Evolutionary conservation across 2,888 invertebrate genomes (phyloP), one percentile per base, ranked within the genome.

Genomic region (Tetramorium bicarinatum): DNA sequence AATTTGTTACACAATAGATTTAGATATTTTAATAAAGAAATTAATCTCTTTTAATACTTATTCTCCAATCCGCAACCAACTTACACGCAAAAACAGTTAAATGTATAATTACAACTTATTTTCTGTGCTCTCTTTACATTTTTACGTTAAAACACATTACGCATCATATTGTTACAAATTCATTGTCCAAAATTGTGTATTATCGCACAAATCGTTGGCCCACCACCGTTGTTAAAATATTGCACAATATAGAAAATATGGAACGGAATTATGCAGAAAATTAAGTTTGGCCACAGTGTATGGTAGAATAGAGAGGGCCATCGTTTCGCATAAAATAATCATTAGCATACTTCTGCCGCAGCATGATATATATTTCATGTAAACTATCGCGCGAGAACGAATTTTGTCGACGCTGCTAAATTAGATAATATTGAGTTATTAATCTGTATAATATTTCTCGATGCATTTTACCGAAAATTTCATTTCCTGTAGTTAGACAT

Each of bases 321-420:
- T 79, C 79, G 67, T 79, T 64, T 52, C 47, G 81, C 69, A 83
- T 79, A 85, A 87, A 84, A 85, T 80, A 82, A 80, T 76, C 74
- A 79, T 83, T 86, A 85, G 82, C 74, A 85, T 76, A 80, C 74
- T 72, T 83, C 56, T 71, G 77, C 71, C 34, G 47, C 74, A 47
- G 52, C 47, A 69, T 15, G 77, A 67, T 66, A 47, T 66, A 47
- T 81, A 72, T 74, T 67, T 34, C 80, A 56, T 67, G 34, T 59
- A 83, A 74, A 52, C 67, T 75, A 75, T 82, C 41, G 74, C 44
- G 44, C 54, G 44, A 62, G 62, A n/a, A 69, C 82, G 38, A 59
- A 72, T 80, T 80, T 59, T 18, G 41, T 59, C 52, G 34, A 62
- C 29, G n/a, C 13, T 29, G 59, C 25, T 83, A 75, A 86, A 87